Percentiles rank a stretch among this genome's conserved stretches.
These are phyloP conservation scores for Neolamprologus sp. DNA, from an alignment of 2,113 vertebrate genomes.

Conservation along the genomic window DNA sequence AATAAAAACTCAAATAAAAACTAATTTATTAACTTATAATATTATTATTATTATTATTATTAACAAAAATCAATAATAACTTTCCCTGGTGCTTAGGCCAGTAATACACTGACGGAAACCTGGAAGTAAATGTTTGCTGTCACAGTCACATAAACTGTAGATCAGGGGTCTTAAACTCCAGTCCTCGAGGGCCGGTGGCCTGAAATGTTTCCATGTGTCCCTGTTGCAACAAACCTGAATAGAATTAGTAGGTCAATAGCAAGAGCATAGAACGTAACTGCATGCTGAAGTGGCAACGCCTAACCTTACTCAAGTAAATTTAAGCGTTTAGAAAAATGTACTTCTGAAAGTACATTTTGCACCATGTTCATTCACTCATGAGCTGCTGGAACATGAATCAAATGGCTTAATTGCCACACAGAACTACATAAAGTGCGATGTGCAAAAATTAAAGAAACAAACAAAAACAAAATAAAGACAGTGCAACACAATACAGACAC, in stretches of 20 bases:
- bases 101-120: not conserved
- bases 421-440: not conserved
- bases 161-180: not conserved
- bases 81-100: not conserved
- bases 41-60: too few species aligned
- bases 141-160: not conserved
- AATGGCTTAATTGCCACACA: not conserved
- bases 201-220: not conserved
- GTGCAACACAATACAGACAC: not conserved
- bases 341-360: not conserved
- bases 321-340: not conserved
- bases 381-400: not conserved
- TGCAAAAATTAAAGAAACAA: not conserved
- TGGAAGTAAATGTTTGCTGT: not conserved
- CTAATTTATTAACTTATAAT: fast-evolving
- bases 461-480: not conserved
- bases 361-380: not conserved
- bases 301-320: not conserved
- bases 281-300: not conserved
- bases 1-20: not conserved
- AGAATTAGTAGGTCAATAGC: not conserved
- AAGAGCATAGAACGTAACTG: not conserved
- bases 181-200: not conserved
- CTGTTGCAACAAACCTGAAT: not conserved
- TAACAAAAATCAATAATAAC: not conserved